A percentile compares a stretch with the other conserved stretches of the same genome.
These are phyloP conservation scores for Atta texana DNA, from an alignment of 1,140 invertebrate genomes.

Conservation along the genomic window DNA sequence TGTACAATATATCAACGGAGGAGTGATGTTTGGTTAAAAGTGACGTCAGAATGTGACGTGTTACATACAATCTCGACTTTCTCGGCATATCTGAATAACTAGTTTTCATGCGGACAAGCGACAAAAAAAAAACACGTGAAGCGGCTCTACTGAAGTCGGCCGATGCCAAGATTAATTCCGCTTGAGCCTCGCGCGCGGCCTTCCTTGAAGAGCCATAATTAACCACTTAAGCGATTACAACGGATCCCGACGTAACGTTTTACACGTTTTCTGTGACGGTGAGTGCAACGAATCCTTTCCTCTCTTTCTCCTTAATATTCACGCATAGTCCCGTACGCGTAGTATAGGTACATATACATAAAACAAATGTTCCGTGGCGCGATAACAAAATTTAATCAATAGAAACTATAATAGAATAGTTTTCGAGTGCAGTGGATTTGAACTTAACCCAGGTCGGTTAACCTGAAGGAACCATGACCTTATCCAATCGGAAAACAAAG, in stretches of 20 bases:
- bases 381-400: background rate
- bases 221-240: slow-evolving; percentile 83
- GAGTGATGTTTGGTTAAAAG: slow-evolving; percentile 19
- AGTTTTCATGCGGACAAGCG: slow-evolving; percentile 54
- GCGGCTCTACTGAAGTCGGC: slow-evolving; percentile 73
- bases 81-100: slow-evolving; percentile 63
- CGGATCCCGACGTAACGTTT: slow-evolving; percentile 78
- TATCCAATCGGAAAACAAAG: too few relatives aligned
- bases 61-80: slow-evolving; percentile 54
- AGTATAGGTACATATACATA: background rate
- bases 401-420: too few relatives aligned
- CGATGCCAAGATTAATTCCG: slow-evolving; percentile 82
- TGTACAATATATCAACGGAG: background rate
- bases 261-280: slow-evolving; percentile 60
- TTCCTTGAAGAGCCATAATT: slow-evolving; percentile 81
- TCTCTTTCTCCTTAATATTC: background rate
- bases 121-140: slow-evolving; percentile 62
- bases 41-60: slow-evolving; percentile 46
- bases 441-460: too few relatives aligned
- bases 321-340: background rate
- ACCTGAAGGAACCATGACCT: too few relatives aligned
- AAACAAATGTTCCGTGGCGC: background rate
- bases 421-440: too few relatives aligned
- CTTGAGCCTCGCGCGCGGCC: slow-evolving; percentile 75
- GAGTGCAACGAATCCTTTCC: slow-evolving; percentile 67